Conservation (phyloP, 2,888 invertebrate genomes). For the Dicyrtomina minuta region DNA sequence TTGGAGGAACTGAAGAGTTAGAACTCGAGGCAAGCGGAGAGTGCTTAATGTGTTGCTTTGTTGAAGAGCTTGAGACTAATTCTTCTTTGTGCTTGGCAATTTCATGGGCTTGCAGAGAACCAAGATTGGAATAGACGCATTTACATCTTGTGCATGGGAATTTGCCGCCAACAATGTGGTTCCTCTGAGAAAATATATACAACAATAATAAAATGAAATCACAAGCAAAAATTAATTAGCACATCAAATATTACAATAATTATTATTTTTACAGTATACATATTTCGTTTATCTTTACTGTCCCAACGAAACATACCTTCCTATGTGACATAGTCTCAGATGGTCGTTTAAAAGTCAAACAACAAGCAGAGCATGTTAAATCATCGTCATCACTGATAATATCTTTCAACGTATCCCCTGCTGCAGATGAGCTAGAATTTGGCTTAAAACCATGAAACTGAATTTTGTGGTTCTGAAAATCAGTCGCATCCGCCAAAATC, state of each 20-base stretch:
- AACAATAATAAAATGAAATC: not conserved
- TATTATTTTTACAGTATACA: not conserved
- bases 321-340: conserved; percentile 30
- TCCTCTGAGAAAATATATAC: conserved; percentile 14
- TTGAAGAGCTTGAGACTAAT: too few species aligned
- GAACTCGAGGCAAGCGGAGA: not conserved
- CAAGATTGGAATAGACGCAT: conserved; percentile 18
- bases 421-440: conserved; percentile 3
- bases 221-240: not conserved
- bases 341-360: conserved; percentile 19
- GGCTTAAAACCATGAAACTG: conserved; percentile 32
- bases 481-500: conserved; percentile 29
- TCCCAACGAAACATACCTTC: conserved; percentile 8
- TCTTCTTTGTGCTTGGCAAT: conserved; percentile 10
- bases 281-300: not conserved
- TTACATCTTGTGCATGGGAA: conserved; percentile 28
- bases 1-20: not conserved
- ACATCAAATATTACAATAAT: not conserved
- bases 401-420: not conserved
- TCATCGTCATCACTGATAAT: conserved; percentile 20
- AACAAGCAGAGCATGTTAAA: conserved; percentile 19
- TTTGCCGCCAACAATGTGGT: conserved; percentile 27
- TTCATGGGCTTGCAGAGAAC: conserved; percentile 17
- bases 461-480: conserved; percentile 31
- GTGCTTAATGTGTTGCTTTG: too few species aligned